phyloP scores from a whole-genome alignment of 53 echinoderm and acorn worm species.

The Zoroaster sp. region DNA sequence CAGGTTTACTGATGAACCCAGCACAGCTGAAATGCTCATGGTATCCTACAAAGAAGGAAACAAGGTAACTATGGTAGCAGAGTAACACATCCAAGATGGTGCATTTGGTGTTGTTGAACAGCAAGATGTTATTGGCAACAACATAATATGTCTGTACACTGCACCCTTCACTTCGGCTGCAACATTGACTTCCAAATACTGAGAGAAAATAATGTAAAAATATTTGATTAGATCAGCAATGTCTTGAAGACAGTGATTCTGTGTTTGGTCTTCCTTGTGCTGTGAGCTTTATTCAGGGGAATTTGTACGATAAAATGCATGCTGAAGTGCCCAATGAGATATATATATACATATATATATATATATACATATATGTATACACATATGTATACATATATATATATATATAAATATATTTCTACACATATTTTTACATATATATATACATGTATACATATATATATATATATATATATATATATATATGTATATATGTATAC shows the following conservation, averaged over 20 bases:
- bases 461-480: too few species aligned
- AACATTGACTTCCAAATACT: background rate
- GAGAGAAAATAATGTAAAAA: background rate
- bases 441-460: too few species aligned
- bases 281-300: slow-evolving; percentile 41
- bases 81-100: too few species aligned
- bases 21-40: too few species aligned
- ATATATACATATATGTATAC: slow-evolving; percentile 20
- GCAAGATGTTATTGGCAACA: too few species aligned
- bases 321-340: slow-evolving; percentile 24
- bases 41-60: too few species aligned
- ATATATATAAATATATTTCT: background rate
- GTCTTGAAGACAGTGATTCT: background rate
- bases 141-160: too few species aligned
- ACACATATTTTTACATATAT: background rate
- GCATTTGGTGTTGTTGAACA: too few species aligned
- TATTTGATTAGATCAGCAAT: background rate
- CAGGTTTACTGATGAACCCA: too few species aligned
- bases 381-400: background rate
- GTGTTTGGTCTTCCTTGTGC: slow-evolving; percentile 30
- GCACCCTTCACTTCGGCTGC: background rate
- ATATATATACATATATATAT: slow-evolving; percentile 26
- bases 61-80: too few species aligned
- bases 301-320: slow-evolving; percentile 47
- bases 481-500: too few species aligned